Evolutionary conservation across 2,888 invertebrate species (phyloP), one percentile per base, ranked within the genome.

Genomic region (Habroteleia sp.): DNA sequence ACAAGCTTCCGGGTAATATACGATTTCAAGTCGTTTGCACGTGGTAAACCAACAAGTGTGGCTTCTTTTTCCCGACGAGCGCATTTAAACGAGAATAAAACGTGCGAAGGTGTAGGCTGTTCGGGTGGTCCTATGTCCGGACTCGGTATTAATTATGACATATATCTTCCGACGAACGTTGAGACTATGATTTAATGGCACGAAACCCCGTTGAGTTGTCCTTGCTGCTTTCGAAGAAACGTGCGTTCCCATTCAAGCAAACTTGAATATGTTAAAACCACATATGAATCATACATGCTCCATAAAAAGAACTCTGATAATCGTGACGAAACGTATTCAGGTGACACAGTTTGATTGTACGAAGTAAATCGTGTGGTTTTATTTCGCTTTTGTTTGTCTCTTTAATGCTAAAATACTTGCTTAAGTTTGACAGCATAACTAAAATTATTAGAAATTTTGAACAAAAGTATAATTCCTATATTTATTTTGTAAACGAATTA

Each of bases 121-220:
- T 81, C 79, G 82, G 84, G 85, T 84, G 86, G 85, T 83, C 84
- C 84, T 78, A 78, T 80, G 71, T 69, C 81, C 75, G 76, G 78
- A 66, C 76, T 72, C 73, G 10, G 78, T 75, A 79, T 81, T 83
- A 84, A 84, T 84, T 83, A 83, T 84, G 84, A 84, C 83, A 78
- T 81, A 84, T 80, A 80, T 76, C 69, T 76, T 69, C 74, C 66
- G 48, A 60, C 44, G 29, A 72, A 68, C 66, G 37, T 27, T 60
- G 41, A 46, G 65, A 71, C 69, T 71, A 74, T 77, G 74, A 74
- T 71, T 77, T 71, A 77, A 62, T 62, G 62, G 52, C 66, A 71
- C 66, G 56, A 69, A 65, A 42, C 52, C 68, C 58, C 60, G 76
- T 71, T 71, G 46, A 73, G 54, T 60, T 65, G 66, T 74, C 74